Percentiles rank a stretch among this genome's conserved stretches.
phyloP scores from a whole-genome alignment of 2,888 invertebrate species.

The Microctonus brassicae region DNA sequence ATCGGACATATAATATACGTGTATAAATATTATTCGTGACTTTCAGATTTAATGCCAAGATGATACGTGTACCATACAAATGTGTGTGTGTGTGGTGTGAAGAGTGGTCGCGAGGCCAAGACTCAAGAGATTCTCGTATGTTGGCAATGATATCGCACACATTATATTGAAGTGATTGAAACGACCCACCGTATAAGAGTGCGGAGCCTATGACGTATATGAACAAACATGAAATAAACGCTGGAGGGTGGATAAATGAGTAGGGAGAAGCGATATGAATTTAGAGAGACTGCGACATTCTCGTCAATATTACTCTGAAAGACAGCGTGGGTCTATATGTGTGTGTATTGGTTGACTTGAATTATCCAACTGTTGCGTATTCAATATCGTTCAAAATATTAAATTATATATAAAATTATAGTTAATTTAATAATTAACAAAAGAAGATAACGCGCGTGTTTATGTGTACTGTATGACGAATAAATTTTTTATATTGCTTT shows the following conservation, averaged over 20 bases:
- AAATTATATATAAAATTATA: not conserved
- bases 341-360: not conserved
- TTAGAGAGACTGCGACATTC: slow-evolving; percentile 12
- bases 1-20: not conserved
- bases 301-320: not conserved
- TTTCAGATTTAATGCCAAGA: not conserved
- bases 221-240: not conserved
- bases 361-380: not conserved
- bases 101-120: slow-evolving; percentile 5
- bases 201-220: slow-evolving; percentile 2
- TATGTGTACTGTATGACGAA: too few relatives aligned
- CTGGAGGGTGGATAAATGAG: slow-evolving; percentile 16
- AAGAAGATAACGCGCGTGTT: too few relatives aligned
- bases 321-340: too few relatives aligned
- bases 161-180: slow-evolving; percentile 7
- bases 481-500: not conserved
- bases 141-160: not conserved
- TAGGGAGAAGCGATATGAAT: slow-evolving; percentile 2
- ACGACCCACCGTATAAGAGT: not conserved
- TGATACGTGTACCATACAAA: not conserved
- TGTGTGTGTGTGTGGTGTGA: not conserved
- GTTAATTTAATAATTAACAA: not conserved
- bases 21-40: not conserved
- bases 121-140: not conserved
- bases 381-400: not conserved